Base-by-base conservation (phyloP, 2,888 invertebrate genomes). In the Auanema freiburgensis region DNA sequence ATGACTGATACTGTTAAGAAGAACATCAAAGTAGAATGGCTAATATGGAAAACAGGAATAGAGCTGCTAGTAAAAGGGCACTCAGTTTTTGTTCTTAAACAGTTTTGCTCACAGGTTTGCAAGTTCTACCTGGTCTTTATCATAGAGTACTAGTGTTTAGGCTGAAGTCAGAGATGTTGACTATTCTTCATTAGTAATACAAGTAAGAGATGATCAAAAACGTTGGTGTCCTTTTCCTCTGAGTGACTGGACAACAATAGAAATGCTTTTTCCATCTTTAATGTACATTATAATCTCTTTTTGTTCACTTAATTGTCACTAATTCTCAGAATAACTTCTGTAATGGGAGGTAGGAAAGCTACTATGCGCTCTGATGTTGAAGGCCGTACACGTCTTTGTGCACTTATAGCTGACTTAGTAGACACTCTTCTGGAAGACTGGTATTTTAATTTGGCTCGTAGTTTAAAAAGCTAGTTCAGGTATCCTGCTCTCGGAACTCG, bases 361-460 rank as follows among this genome's bases (percentile, higher is more conserved):
- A 64, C 67, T 18, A 72, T 72, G 72, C 65, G 67, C 24, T 70
- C 73, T 14, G 73, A 73, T 57, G 56, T 71, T 14, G 70, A 70
- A 43, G 73, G 73, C 12, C 54, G 66, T 49, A 73, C 67, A 40
- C 55, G 67, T 23, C 62, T 95, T 16, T 84, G 95, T 62, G 92
- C 95, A 0, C 85, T 94, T 40, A 89, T 92, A 2, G 92, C 96
- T 0, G 96, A 96, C 84, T 94, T 96, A 83, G 91, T 98, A 69
- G 98, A 98, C 85, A 89, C 94, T 57, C 86, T 98, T 55, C 87
- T 98, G 0, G 97, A 98, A 84, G 97, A 98, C 85, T 98, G 97
- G 97, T 97, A 94, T 85, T 96, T 64, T 61, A n/a, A n/a, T n/a
- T n/a, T n/a, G n/a, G n/a, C n/a, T n/a, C n/a, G n/a, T n/a, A n/a